phyloP scores from a whole-genome alignment of 1,140 invertebrate species.

The Magallana angulata region DNA sequence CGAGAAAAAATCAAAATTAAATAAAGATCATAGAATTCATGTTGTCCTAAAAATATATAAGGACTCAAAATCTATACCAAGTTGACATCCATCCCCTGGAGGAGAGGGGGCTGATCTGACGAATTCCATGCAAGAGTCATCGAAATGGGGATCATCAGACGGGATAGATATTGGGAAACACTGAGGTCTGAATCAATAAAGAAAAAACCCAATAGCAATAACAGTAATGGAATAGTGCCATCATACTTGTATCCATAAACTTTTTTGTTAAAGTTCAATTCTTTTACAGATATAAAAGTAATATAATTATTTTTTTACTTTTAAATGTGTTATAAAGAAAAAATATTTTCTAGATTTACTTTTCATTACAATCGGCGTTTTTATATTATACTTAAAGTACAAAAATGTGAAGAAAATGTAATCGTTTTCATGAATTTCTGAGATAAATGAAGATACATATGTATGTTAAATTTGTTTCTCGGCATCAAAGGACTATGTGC shows the following conservation, averaged over 20 bases:
- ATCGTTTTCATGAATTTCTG: not conserved
- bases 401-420: not conserved
- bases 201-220: not conserved
- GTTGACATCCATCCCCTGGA: conserved; percentile 7
- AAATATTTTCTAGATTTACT: too few species aligned
- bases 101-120: conserved; percentile 17
- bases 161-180: conserved; percentile 26
- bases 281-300: not conserved
- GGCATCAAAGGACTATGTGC: too few species aligned
- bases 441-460: too few species aligned
- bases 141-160: conserved; percentile 1
- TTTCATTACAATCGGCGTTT: too few species aligned
- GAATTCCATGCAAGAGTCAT: not conserved
- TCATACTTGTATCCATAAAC: not conserved
- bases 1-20: too few species aligned
- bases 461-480: too few species aligned
- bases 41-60: not conserved
- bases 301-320: not conserved
- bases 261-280: not conserved
- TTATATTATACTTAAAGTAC: not conserved
- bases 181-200: not conserved
- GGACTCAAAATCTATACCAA: not conserved
- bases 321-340: too few species aligned
- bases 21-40: not conserved
- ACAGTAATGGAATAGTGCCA: not conserved